Percentiles rank a stretch among this genome's conserved stretches.
phyloP scores from a whole-genome alignment of 2,797 vertebrate species.

The Nannoperca obscura region DNA sequence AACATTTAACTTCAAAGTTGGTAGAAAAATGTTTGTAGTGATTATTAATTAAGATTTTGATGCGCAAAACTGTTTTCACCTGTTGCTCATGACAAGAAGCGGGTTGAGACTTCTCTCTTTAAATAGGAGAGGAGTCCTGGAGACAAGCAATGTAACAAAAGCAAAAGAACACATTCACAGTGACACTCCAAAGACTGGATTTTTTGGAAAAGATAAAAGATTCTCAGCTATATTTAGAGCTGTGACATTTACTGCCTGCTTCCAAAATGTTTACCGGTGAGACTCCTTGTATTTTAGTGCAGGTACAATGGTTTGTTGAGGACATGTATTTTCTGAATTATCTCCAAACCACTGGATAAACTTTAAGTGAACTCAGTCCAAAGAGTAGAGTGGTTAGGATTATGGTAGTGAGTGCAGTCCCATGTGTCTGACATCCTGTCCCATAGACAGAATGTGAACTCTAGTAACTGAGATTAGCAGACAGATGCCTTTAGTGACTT shows the following conservation, averaged over 20 bases:
- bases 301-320: neutral
- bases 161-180: neutral
- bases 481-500: constrained; percentile 25
- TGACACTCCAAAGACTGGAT: constrained; percentile 1
- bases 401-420: constrained; percentile 4
- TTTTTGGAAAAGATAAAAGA: constrained; percentile 14
- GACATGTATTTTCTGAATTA: constrained; percentile 5
- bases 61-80: neutral
- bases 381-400: constrained; percentile 32
- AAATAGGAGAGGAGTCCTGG: neutral
- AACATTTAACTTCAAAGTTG: neutral
- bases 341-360: constrained; percentile 31
- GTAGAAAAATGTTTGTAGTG: neutral
- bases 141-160: neutral
- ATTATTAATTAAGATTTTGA: neutral
- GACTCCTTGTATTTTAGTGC: constrained; percentile 1
- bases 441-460: constrained; percentile 24
- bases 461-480: constrained; percentile 11
- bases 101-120: neutral
- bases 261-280: constrained; percentile 4
- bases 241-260: constrained; percentile 33
- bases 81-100: neutral
- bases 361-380: constrained; percentile 27
- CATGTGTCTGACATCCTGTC: constrained; percentile 36
- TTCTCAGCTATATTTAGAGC: constrained; percentile 28